Percentiles rank a stretch among this genome's conserved stretches.
Conservation (phyloP, 2,797 vertebrate species). For the Pantherophis alleghaniensis region DNA sequence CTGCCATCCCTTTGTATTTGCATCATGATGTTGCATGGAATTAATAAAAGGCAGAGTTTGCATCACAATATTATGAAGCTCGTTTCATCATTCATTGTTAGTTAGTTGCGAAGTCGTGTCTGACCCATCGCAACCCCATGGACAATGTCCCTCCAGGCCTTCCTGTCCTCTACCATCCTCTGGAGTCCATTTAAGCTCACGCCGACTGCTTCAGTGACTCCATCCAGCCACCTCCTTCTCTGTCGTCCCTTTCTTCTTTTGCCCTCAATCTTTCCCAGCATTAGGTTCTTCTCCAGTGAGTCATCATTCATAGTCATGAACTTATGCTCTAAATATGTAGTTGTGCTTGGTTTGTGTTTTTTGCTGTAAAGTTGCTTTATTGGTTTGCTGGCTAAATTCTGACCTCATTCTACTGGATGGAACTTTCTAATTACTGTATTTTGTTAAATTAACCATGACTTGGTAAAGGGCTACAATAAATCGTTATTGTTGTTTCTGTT, state of each 20-base stretch:
- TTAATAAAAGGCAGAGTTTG: neutral
- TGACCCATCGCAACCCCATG: too few species aligned
- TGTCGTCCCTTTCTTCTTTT: too few species aligned
- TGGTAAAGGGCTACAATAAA: neutral
- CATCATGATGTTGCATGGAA: neutral
- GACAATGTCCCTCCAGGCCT: too few species aligned
- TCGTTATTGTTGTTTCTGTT: neutral
- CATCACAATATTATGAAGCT: neutral
- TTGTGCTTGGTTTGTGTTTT: neutral
- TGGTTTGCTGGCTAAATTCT: neutral
- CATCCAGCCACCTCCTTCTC: too few species aligned
- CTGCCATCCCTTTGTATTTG: neutral
- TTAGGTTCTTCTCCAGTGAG: too few species aligned
- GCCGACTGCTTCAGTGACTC: too few species aligned
- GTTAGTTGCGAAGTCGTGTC: too few species aligned
- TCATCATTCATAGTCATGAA: neutral
- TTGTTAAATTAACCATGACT: neutral
- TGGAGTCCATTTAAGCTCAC: too few species aligned
- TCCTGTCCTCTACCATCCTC: too few species aligned
- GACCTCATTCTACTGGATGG: neutral
- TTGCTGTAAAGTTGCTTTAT: neutral
- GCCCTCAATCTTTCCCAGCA: too few species aligned
- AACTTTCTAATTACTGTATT: neutral
- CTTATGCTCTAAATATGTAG: neutral
- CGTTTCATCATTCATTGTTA: neutral